These are phyloP conservation scores for Mirounga angustirostris DNA, from an alignment of 2,113 vertebrate species.

Conservation along the genomic window DNA sequence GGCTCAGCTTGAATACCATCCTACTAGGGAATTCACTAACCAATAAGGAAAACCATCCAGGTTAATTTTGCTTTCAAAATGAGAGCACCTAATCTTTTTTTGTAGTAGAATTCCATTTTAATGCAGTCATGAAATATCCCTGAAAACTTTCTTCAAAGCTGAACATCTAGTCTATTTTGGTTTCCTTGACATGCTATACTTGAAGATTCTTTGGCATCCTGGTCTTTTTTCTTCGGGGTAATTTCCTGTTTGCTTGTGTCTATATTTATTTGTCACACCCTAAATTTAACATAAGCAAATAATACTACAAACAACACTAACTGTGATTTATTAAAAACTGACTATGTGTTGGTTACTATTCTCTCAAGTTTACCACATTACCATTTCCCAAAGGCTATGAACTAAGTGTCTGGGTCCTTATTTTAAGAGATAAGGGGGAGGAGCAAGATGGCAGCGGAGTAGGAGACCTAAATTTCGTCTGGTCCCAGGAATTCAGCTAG, in stretches of 20 bases:
- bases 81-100: background rate
- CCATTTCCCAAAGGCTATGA: background rate
- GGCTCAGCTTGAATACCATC: background rate
- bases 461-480: no score
- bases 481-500: no score
- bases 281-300: background rate
- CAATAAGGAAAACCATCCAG: background rate
- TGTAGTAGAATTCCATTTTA: background rate
- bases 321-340: background rate
- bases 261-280: background rate
- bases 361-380: background rate
- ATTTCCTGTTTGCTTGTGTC: background rate
- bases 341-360: background rate
- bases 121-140: background rate
- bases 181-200: background rate
- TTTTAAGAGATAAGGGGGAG: background rate
- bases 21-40: background rate
- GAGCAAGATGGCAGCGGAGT: no score
- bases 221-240: background rate
- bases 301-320: background rate
- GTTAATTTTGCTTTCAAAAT: conserved; percentile 40
- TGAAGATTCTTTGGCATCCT: background rate
- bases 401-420: background rate
- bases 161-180: background rate
- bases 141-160: background rate